phyloP scores from a whole-genome alignment of 2,113 vertebrate genomes.

The Pyxicephalus adspersus region DNA sequence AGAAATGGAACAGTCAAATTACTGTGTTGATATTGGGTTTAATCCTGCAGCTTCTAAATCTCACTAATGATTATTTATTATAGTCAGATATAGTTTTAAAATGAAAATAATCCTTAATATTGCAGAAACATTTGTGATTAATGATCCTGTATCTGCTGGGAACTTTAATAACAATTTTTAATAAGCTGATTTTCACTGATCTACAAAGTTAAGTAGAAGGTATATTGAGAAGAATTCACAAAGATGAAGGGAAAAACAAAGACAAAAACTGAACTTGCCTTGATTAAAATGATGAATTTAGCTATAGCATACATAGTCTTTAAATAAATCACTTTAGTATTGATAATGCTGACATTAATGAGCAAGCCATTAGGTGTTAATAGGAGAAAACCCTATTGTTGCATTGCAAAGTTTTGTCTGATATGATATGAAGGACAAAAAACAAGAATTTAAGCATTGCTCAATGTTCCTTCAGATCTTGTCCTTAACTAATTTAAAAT shows the following conservation, averaged over 20 bases:
- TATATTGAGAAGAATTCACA: neutral
- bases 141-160: conserved; percentile 1
- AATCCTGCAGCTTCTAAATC: neutral
- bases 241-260: conserved; percentile 60
- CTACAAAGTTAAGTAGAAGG: conserved; percentile 50
- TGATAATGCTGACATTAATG: conserved; percentile 55
- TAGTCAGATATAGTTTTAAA: neutral
- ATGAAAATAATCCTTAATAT: neutral
- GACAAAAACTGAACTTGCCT: conserved; percentile 57
- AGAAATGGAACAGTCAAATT: neutral
- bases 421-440: too few relatives aligned
- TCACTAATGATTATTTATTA: too few relatives aligned
- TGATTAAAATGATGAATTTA: conserved; percentile 62
- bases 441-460: too few relatives aligned
- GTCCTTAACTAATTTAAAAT: too few relatives aligned
- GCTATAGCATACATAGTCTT: conserved; percentile 41
- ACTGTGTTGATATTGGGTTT: neutral
- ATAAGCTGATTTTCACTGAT: conserved; percentile 53
- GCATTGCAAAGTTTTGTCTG: neutral
- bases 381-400: conserved; percentile 1
- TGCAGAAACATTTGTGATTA: conserved; percentile 34
- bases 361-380: conserved; percentile 23
- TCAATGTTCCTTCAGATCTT: too few relatives aligned
- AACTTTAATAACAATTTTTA: conserved; percentile 40
- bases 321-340: conserved; percentile 62